Base-by-base conservation (phyloP, 2,797 vertebrate genomes). In the Tarsius wallacei region DNA sequence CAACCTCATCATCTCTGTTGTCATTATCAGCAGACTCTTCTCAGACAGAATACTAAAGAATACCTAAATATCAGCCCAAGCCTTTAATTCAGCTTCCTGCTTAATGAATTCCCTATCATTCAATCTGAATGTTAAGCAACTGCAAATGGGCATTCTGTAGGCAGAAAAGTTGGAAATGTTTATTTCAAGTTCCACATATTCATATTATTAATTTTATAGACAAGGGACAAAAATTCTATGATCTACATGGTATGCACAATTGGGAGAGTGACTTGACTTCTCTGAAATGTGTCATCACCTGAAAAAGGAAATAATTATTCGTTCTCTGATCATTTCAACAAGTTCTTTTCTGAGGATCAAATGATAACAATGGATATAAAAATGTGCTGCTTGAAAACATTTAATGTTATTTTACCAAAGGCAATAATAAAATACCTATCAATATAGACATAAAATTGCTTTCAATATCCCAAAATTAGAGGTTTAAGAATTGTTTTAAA, bases 41-140 rank as follows among this genome's bases (percentile, higher is more conserved):
- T 97, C 96, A 97, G 96, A 94, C 61, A 90, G 64, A 97, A 73
- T 57, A 96, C 93, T 77, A 94, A 98, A 97, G 28, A 70, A 96
- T 73, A 97, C 93, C 87, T 87, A 95, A 94, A 88, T 96, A 97
- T 93, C 96, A 96, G 51, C 55, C 11, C 33, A n/a, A 49, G 21
- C 90, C 94, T 98, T 98, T 98, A 96, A 98, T 42, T 93, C 78
- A 76, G 76, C 94, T 93, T 97, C 91, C 94, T 96, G 61, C 96
- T 95, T 87, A 96, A 95, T 92, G 77, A 93, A 68, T 74, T 59
- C 70, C 22, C 5, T 89, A 53, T 86, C 64, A 81, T 90, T 93
- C 53, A n/a, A 49, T 96, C 55, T 93, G 97, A 97, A 87, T 68
- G 83, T 93, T 97, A 97, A 98, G 57, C 28, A 97, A 94, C 83